phyloP scores from a whole-genome alignment of 2,797 vertebrate genomes.

The Muscicapa comitata region DNA sequence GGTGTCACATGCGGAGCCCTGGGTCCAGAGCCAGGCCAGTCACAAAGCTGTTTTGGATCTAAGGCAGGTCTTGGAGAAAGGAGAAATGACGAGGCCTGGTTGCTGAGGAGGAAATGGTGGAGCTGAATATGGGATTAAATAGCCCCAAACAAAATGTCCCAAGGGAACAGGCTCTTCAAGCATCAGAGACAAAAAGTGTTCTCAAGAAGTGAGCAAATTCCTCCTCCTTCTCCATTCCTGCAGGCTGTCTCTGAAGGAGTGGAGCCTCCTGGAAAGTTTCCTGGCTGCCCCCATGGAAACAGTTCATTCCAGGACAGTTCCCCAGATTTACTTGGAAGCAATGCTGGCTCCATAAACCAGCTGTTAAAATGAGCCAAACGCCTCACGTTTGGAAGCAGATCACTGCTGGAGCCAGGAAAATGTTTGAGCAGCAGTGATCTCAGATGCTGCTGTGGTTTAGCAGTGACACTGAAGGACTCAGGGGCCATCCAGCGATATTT shows the following conservation, averaged over 20 bases:
- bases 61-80: neutral
- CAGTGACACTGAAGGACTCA: neutral
- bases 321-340: neutral
- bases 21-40: neutral
- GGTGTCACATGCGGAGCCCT: neutral
- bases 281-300: constrained; percentile 15
- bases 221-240: neutral
- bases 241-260: neutral
- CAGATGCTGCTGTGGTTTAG: neutral
- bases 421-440: neutral
- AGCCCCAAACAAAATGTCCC: neutral
- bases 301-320: constrained; percentile 14
- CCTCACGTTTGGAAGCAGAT: neutral
- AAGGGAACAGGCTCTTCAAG: neutral
- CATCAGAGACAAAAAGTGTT: neutral
- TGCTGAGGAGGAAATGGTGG: neutral
- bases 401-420: neutral
- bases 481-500: neutral
- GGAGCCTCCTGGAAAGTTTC: constrained; percentile 14
- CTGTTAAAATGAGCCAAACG: neutral
- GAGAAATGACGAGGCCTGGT: accelerated
- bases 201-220: constrained; percentile 8
- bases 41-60: neutral
- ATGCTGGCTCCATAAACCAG: neutral
- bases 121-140: neutral